Conservation (phyloP, 1,140 invertebrate species). For the Caenorhabditis tropicalis region DNA sequence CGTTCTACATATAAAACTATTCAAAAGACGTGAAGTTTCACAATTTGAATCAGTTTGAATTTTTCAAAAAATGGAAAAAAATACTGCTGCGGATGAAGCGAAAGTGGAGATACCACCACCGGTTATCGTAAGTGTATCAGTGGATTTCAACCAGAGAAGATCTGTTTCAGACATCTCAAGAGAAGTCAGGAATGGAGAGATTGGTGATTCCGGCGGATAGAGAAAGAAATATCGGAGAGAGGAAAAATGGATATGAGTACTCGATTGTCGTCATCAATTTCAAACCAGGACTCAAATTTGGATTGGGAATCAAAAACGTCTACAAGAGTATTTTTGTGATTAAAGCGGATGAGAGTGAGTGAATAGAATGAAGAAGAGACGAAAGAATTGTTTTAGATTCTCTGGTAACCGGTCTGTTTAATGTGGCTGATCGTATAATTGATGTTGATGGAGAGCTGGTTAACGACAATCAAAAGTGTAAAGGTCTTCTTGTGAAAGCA, state of each 20-base stretch:
- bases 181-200: background rate
- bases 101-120: background rate
- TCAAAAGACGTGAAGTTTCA: too few species aligned
- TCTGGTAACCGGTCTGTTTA: background rate
- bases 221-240: background rate
- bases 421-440: slow-evolving; percentile 33
- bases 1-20: too few species aligned
- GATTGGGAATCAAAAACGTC: slow-evolving; percentile 22
- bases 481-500: slow-evolving; percentile 15
- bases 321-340: background rate
- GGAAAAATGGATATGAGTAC: background rate
- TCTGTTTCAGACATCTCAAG: background rate
- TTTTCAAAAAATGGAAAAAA: background rate
- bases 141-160: background rate
- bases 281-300: slow-evolving; percentile 3
- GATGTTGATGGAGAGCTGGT: slow-evolving; percentile 4
- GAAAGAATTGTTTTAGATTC: background rate
- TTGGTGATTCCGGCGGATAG: background rate
- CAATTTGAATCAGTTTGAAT: too few species aligned
- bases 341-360: slow-evolving; percentile 9
- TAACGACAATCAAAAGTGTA: background rate
- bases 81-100: background rate
- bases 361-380: background rate
- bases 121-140: background rate
- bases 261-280: slow-evolving; percentile 1